phyloP scores from a whole-genome alignment of 2,797 vertebrate species.

The Tamandua tetradactyla region DNA sequence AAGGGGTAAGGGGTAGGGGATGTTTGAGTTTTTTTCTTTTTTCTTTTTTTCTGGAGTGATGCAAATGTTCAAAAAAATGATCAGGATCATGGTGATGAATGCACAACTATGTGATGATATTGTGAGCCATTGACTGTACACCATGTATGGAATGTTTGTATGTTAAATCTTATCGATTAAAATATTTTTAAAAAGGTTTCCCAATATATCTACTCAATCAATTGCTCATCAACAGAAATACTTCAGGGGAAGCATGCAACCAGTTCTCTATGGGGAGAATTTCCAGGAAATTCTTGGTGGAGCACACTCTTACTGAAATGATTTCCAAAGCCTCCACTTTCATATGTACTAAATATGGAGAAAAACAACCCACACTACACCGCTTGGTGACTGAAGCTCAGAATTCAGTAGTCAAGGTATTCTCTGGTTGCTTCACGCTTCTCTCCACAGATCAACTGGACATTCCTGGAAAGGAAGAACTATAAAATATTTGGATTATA shows the following conservation, averaged over 20 bases:
- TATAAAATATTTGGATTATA: not conserved
- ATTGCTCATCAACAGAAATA: too few species aligned
- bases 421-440: not conserved
- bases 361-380: rapidly evolving
- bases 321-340: not conserved
- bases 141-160: too few species aligned
- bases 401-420: not conserved
- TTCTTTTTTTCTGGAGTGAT: too few species aligned
- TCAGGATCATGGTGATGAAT: too few species aligned
- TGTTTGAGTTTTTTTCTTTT: too few species aligned
- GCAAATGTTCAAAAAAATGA: too few species aligned
- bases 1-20: too few species aligned
- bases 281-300: not conserved
- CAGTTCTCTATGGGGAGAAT: not conserved
- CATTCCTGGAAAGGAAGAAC: not conserved
- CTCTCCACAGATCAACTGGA: not conserved
- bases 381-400: not conserved
- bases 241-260: not conserved
- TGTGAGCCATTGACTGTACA: too few species aligned
- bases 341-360: rapidly evolving
- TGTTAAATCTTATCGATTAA: too few species aligned
- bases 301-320: rapidly evolving
- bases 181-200: too few species aligned
- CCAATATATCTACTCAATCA: rapidly evolving
- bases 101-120: too few species aligned